Evolutionary conservation across 2,113 vertebrate genomes (phyloP).

Genomic region (Hystrix cristata): DNA sequence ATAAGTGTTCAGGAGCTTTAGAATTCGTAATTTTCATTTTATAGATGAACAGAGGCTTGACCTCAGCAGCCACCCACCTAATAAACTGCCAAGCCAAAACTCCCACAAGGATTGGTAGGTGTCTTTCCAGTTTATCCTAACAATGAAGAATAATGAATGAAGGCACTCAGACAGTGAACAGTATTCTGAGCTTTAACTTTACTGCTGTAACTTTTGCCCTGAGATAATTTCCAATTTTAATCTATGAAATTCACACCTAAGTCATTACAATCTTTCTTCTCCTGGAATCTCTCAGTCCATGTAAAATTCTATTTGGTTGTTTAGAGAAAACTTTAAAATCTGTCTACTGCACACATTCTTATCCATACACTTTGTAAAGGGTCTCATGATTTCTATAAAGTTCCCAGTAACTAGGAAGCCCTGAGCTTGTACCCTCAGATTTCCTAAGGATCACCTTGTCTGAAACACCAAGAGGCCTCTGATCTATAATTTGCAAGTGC

Average conservation of each 20-base stretch:
- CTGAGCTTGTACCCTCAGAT: not conserved
- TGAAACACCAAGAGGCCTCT: not conserved
- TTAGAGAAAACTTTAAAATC: not conserved
- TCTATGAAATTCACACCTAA: not conserved
- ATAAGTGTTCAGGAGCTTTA: not conserved
- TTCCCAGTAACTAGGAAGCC: not conserved
- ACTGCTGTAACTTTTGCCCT: not conserved
- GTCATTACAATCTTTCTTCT: not conserved
- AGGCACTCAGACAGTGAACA: not conserved
- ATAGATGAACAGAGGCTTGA: not conserved
- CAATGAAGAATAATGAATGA: not conserved
- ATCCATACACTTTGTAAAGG: not conserved
- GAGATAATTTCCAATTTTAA: not conserved
- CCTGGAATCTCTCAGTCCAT: not conserved
- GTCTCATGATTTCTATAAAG: not conserved
- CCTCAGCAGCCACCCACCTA: too few species aligned
- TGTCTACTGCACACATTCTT: not conserved
- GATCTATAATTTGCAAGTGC: not conserved
- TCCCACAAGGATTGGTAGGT: not conserved
- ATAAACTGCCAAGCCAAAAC: not conserved
- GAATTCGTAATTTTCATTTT: not conserved
- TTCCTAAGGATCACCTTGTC: not conserved
- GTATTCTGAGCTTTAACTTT: not conserved
- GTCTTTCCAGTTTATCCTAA: not conserved
- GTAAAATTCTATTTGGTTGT: not conserved